phyloP scores from a whole-genome alignment of 2,797 vertebrate genomes.

The Chloroceryle inda region DNA sequence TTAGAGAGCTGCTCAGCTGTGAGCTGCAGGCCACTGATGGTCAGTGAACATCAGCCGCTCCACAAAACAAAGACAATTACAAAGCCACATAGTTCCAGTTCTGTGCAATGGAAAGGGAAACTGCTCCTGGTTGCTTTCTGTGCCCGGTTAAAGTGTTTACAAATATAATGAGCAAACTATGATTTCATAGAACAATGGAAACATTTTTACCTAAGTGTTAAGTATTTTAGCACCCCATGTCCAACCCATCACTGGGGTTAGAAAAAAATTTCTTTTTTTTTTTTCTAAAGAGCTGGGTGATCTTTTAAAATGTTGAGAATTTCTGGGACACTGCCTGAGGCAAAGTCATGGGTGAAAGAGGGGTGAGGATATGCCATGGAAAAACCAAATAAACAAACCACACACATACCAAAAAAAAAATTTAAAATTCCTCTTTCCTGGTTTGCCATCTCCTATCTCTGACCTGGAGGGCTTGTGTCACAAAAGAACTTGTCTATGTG shows the following conservation, averaged over 20 bases:
- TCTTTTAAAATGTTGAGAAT: background rate
- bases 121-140: background rate
- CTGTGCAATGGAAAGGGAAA: background rate
- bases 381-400: background rate
- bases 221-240: background rate
- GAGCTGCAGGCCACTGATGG: background rate
- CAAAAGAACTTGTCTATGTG: background rate
- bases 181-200: background rate
- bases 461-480: background rate
- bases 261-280: background rate
- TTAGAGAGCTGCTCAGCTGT: background rate
- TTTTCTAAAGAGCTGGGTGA: background rate
- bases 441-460: background rate
- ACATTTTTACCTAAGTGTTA: background rate
- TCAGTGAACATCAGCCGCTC: background rate
- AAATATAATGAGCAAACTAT: background rate
- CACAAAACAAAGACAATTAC: background rate
- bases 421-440: background rate
- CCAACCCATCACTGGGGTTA: background rate
- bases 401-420: background rate
- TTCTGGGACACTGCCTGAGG: background rate
- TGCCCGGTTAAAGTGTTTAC: background rate
- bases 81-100: background rate
- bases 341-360: background rate
- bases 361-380: background rate